phyloP scores from a whole-genome alignment of 1,140 invertebrate genomes.

The Trichonephila clavipes region DNA sequence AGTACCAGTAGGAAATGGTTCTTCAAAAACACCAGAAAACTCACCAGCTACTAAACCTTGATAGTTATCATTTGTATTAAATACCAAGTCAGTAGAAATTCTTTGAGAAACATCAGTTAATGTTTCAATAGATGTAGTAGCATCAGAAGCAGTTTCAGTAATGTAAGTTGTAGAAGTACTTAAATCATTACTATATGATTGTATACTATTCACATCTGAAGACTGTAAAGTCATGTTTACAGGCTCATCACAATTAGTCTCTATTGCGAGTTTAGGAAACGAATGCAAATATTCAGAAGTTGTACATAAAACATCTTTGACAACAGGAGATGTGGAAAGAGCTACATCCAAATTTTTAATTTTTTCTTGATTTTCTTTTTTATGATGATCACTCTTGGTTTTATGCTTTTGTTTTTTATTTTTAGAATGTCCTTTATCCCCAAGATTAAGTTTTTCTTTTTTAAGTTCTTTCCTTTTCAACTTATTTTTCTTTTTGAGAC shows the following conservation, averaged over 20 bases:
- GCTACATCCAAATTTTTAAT: constrained; percentile 30
- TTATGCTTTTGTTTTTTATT: constrained; percentile 75
- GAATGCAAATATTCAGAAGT: constrained; percentile 17
- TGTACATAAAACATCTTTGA: neutral
- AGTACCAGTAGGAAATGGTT: constrained; percentile 73
- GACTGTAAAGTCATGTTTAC: neutral
- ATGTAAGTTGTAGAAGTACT: constrained; percentile 16
- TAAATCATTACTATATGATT: constrained; percentile 26
- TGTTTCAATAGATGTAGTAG: constrained; percentile 5
- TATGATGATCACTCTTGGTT: constrained; percentile 65
- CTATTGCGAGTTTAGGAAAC: neutral
- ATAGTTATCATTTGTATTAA: constrained; percentile 65
- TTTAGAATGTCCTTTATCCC: constrained; percentile 38
- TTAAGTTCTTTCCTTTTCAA: constrained; percentile 65
- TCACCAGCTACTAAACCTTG: constrained; percentile 67
- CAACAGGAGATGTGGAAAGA: neutral
- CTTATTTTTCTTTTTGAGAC: constrained; percentile 76
- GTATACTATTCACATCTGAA: neutral
- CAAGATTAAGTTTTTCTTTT: constrained; percentile 50
- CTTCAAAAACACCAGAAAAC: constrained; percentile 74
- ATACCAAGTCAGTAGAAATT: constrained; percentile 68
- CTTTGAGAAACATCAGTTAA: constrained; percentile 52
- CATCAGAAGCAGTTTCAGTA: constrained; percentile 63
- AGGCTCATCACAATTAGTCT: neutral
- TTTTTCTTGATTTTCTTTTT: constrained; percentile 67